Base-by-base conservation (phyloP, 2,113 vertebrate species). In the Pseudorhombus dupliciocellatus region DNA sequence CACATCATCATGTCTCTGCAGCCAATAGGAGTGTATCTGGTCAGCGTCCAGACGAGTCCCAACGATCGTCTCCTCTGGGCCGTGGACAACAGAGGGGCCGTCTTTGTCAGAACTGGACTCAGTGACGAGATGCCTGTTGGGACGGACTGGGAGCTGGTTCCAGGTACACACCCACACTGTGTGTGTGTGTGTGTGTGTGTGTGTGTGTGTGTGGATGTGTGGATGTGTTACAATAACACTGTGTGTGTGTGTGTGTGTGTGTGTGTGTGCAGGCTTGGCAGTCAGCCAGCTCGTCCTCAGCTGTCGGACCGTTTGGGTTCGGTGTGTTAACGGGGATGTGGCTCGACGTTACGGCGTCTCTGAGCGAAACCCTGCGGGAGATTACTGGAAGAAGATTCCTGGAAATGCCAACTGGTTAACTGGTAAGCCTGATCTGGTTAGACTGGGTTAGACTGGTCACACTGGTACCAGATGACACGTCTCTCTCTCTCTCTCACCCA, bases 321-420 rank as follows among this genome's bases (percentile, higher is more conserved):
- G 95, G 7, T 98, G 96, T 76, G 91, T 94, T 5, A 97, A 95
- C 0, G 97, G 97, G 5, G 96, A 97, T 5, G 79, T 99, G 1
- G 96, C 97, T 58, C 95, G 98, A 3, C 94, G 98, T 0, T 98
- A 98, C 0, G 97, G 98, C 3, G 21, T 98, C 83, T 96, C 95
- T 0, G 94, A 96, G 66, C 95, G 94, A 70, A 97, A 99, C 75
- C 94, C 96, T 0, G 96, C 97, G 0, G 98, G 98, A 59, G 98
- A 99, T 77, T 99, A 99, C 90, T 99, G 98, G 98, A 99, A 98
- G 88, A 98, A 97, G 78, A 94, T 96, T 37, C 98, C 98, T 0
- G 98, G 97, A 6, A 91, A 75, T 0, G 91, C 93, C 60, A 85
- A 87, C 1, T 97, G 94, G 79, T 81, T 98, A 61, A 94, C 97